Evolutionary conservation across 2,113 vertebrate species (phyloP), one percentile per base, ranked within the genome.

Genomic region (Cardinalis cardinalis): DNA sequence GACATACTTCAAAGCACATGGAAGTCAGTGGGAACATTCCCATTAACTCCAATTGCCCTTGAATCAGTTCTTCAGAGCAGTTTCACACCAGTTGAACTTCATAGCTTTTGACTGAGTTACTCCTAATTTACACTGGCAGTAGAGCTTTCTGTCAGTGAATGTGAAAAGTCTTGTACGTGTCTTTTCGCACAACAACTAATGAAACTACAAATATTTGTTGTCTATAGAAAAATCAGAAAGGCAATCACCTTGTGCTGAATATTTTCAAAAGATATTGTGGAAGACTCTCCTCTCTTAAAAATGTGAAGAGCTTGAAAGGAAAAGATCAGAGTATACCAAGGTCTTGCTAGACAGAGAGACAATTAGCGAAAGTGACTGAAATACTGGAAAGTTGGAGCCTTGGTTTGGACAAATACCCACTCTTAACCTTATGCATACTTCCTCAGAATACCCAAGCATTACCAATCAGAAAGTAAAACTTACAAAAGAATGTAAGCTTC

Each of bases 31-130:
- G 74, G 66, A 91, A 87, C 63, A 38, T 59, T 87, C 59, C 32
- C 59, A 89, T 94, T 93, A 95, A 89, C 66, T 82, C 59, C 34
- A 89, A 46, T 87, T 92, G 64, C 74, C 87, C 34, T 79, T 78
- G 63, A 92, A 84, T 85, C 61, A 75, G 0, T 75, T 90, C 89
- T 89, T 85, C 63, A 92, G 78, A 58, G 51, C 61, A 85, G 55
- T 84, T 84, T 87, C 84, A 84, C 41, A 89, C 41, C 63, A 76
- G 41, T 5, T 85, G 56, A 88, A 31, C 26, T 65, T 80, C 87
- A 75, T 32, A 60, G 66, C 21, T 87, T 91, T 69, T 89, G 66
- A 85, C 53, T 63, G 74, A 85, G 55, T 80, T 92, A 63, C n/a
- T 87, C 26, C 55, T 85, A 83, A 89, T 65, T 82, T 83, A 66